phyloP scores from a whole-genome alignment of 2,797 vertebrate genomes.

The Agapornis canus region DNA sequence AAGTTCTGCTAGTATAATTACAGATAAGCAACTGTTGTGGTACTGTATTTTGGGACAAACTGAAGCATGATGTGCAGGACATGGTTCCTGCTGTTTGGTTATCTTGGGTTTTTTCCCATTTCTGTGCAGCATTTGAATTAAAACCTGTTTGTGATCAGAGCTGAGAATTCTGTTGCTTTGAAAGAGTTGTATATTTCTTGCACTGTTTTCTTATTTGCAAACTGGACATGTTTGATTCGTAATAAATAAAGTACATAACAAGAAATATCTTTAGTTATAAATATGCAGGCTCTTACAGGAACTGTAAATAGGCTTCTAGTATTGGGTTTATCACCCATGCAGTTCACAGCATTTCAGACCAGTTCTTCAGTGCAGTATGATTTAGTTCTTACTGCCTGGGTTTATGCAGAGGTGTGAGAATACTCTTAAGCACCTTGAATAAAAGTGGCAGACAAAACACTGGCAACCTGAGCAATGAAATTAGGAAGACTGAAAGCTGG shows the following conservation, averaged over 20 bases:
- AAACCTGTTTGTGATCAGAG: not conserved
- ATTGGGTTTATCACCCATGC: not conserved
- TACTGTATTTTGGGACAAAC: not conserved
- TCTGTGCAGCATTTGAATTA: not conserved
- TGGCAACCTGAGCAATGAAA: not conserved
- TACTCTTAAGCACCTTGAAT: not conserved
- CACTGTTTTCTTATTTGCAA: not conserved
- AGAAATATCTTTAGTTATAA: not conserved
- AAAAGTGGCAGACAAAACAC: not conserved
- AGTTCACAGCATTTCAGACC: not conserved
- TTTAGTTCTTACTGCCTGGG: not conserved
- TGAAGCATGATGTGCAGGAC: not conserved
- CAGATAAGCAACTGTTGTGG: not conserved
- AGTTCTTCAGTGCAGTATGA: not conserved
- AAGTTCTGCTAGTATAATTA: not conserved
- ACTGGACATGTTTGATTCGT: not conserved
- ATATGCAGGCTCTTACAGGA: not conserved
- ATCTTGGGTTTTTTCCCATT: fast-evolving
- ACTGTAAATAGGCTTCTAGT: not conserved
- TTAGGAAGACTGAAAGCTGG: not conserved
- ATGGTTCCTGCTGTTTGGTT: not conserved
- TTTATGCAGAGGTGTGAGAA: not conserved
- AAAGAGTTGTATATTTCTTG: not conserved
- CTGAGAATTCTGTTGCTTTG: not conserved
- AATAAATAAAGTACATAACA: not conserved